Percentiles rank a stretch among this genome's conserved stretches.
These are phyloP conservation scores for Amaurobius ferox DNA, from an alignment of 2,888 invertebrate species.

Conservation along the genomic window DNA sequence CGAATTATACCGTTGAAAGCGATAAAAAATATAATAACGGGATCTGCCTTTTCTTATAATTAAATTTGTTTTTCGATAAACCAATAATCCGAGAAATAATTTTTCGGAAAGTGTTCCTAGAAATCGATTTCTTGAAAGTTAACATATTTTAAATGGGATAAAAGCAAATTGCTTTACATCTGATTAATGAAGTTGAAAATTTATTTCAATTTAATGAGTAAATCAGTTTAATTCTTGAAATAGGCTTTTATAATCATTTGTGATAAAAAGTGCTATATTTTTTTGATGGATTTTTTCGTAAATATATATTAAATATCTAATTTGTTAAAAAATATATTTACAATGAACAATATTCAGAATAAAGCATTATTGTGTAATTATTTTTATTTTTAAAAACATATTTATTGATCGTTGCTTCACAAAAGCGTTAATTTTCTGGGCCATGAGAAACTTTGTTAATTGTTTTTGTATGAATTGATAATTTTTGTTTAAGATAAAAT, in stretches of 20 bases:
- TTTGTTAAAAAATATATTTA: too few relatives aligned
- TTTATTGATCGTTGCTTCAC: too few relatives aligned
- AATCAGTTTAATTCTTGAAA: neutral
- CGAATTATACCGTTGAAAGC: constrained; percentile 19
- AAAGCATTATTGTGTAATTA: too few relatives aligned
- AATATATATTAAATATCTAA: too few relatives aligned
- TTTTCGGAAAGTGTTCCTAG: constrained; percentile 38
- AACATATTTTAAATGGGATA: constrained; percentile 19
- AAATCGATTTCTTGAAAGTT: constrained; percentile 44
- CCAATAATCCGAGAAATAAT: constrained; percentile 53
- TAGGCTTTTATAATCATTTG: neutral
- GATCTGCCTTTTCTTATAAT: constrained; percentile 55
- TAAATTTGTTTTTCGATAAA: constrained; percentile 72
- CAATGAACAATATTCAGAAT: too few relatives aligned
- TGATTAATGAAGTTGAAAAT: constrained; percentile 37
- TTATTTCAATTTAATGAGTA: constrained; percentile 18
- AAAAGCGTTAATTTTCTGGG: too few relatives aligned
- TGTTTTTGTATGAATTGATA: too few relatives aligned
- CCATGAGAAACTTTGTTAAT: too few relatives aligned
- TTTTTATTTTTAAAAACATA: too few relatives aligned
- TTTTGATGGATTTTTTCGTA: too few relatives aligned
- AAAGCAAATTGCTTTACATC: constrained; percentile 18
- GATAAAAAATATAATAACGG: constrained; percentile 27
- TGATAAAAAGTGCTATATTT: neutral
- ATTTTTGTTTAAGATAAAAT: too few relatives aligned